These are phyloP conservation scores for Callithrix jacchus DNA, from an alignment of 2,113 vertebrate species.

Conservation along the genomic window DNA sequence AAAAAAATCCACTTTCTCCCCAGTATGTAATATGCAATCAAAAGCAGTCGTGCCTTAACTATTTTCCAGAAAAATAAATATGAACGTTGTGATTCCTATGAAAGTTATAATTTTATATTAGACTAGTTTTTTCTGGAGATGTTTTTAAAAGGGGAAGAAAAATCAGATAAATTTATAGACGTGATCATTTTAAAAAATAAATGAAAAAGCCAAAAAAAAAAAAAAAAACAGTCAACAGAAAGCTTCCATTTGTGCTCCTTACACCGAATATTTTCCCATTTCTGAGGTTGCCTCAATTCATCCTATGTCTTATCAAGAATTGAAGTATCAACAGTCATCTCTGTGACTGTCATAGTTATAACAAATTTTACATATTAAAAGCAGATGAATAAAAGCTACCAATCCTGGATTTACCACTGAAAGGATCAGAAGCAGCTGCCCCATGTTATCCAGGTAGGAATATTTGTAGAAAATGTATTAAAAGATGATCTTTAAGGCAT, in stretches of 20 bases:
- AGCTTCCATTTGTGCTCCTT: background rate
- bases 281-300: background rate
- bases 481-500: background rate
- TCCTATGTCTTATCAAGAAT: background rate
- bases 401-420: background rate
- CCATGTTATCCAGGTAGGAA: background rate
- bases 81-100: background rate
- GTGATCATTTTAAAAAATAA: background rate
- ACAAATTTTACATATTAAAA: background rate
- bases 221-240: background rate
- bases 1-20: background rate
- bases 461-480: background rate
- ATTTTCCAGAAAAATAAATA: slow-evolving; percentile 14
- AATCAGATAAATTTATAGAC: background rate
- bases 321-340: background rate
- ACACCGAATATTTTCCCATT: background rate
- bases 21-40: background rate
- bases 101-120: slow-evolving; percentile 19
- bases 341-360: background rate
- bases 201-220: background rate
- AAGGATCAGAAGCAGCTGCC: background rate
- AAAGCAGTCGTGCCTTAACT: background rate
- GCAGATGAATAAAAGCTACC: background rate
- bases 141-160: background rate
- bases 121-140: background rate